Evolutionary conservation across 2,888 invertebrate genomes (phyloP).

Genomic region (Sympetrum striolatum): DNA sequence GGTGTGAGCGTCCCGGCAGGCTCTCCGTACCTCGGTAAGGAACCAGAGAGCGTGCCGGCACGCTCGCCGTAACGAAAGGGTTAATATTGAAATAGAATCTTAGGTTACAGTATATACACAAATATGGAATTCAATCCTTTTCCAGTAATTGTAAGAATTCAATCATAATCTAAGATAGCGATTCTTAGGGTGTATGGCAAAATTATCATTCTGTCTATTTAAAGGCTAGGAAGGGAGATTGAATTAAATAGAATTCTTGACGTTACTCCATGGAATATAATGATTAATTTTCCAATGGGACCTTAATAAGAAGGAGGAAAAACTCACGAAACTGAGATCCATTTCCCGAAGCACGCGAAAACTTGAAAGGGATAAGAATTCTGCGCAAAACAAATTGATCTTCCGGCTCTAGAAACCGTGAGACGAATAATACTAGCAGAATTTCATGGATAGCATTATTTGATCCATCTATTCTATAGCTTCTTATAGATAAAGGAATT

Average conservation of each 20-base stretch:
- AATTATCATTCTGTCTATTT: background rate
- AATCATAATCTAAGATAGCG: too few species aligned
- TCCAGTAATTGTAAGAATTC: too few species aligned
- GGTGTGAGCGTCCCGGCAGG: too few species aligned
- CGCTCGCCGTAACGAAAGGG: too few species aligned
- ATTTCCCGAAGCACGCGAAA: background rate
- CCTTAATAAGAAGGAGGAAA: background rate
- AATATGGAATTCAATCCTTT: too few species aligned
- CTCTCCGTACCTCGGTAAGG: too few species aligned
- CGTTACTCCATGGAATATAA: background rate
- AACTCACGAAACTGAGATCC: background rate
- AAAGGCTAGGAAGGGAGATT: background rate
- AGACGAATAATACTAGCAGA: background rate
- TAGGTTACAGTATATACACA: too few species aligned
- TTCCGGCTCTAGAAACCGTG: background rate
- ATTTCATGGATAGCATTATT: background rate
- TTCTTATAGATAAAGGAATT: background rate
- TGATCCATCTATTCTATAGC: background rate
- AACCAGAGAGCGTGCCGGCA: too few species aligned
- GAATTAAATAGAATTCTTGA: background rate
- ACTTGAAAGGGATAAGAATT: background rate
- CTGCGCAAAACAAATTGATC: background rate
- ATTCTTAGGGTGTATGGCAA: too few species aligned
- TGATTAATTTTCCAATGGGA: background rate
- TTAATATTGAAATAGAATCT: too few species aligned